These are phyloP conservation scores for Pherbina coryleti DNA, from an alignment of 2,888 invertebrate species.

Conservation along the genomic window DNA sequence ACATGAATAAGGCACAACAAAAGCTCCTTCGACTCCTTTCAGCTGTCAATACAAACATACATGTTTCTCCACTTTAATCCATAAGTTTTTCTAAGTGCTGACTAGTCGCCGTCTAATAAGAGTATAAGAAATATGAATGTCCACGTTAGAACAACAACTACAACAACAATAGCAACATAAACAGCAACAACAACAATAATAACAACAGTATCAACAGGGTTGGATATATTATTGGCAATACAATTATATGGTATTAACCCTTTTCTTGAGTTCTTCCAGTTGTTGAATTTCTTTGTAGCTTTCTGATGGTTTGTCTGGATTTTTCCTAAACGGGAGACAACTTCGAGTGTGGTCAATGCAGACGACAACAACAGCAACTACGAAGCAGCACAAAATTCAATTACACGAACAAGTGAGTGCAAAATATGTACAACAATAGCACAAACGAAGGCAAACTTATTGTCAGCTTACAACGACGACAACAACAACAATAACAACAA, in stretches of 20 bases:
- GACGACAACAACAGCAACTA: not conserved
- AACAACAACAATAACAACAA: not conserved
- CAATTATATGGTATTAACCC: slow-evolving; percentile 38
- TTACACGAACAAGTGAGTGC: slow-evolving; percentile 48
- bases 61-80: not conserved
- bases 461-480: not conserved
- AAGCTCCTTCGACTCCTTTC: not conserved
- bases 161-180: not conserved
- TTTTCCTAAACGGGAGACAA: not conserved
- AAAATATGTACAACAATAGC: not conserved
- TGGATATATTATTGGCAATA: slow-evolving; percentile 32
- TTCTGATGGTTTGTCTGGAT: not conserved
- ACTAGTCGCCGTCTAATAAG: not conserved
- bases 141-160: not conserved
- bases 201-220: not conserved
- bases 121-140: not conserved
- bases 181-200: not conserved
- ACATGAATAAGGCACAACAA: not conserved
- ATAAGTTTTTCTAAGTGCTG: not conserved
- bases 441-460: not conserved
- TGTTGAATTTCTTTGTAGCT: not conserved
- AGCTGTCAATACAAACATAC: not conserved
- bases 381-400: slow-evolving; percentile 53
- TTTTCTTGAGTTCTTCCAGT: not conserved
- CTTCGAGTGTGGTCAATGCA: not conserved